These are phyloP conservation scores for Saturnia japonica DNA, from an alignment of 2,888 invertebrate species.

Conservation along the genomic window DNA sequence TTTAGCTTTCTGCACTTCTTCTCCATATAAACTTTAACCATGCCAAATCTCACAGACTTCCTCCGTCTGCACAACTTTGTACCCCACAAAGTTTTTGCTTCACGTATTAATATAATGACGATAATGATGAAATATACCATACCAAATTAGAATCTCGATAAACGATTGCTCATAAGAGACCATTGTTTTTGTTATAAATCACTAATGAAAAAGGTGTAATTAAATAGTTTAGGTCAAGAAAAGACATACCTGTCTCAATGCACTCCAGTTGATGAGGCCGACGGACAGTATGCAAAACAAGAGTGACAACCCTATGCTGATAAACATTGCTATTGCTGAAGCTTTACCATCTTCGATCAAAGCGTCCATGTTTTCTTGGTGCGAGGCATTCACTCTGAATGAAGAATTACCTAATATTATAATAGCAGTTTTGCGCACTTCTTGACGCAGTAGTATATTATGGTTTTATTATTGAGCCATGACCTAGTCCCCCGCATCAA, in stretches of 20 bases:
- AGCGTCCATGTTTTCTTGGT: slow-evolving; percentile 77
- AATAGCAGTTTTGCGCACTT: no score
- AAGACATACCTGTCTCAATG: slow-evolving; percentile 72
- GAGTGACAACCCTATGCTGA: slow-evolving; percentile 57
- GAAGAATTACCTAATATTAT: slow-evolving; percentile 13
- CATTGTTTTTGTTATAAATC: background rate
- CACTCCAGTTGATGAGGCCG: slow-evolving; percentile 81
- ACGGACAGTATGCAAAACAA: slow-evolving; percentile 74
- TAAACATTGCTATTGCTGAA: slow-evolving; percentile 75
- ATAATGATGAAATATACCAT: no score
- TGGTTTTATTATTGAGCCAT: no score
- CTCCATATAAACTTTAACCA: no score
- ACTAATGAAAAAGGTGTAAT: background rate
- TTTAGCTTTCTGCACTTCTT: no score
- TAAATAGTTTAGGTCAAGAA: background rate
- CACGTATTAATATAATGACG: no score
- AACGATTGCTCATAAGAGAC: background rate
- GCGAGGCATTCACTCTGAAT: slow-evolving; percentile 58
- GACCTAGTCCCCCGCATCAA: no score
- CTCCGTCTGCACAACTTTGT: no score
- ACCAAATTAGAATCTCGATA: no score
- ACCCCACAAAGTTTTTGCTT: no score
- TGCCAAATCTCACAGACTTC: no score
- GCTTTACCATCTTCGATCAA: slow-evolving; percentile 79
- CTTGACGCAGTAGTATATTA: no score